Evolutionary conservation across 2,113 vertebrate species (phyloP), one percentile per base, ranked within the genome.

Genomic region (Cyprinodon tularosa): DNA sequence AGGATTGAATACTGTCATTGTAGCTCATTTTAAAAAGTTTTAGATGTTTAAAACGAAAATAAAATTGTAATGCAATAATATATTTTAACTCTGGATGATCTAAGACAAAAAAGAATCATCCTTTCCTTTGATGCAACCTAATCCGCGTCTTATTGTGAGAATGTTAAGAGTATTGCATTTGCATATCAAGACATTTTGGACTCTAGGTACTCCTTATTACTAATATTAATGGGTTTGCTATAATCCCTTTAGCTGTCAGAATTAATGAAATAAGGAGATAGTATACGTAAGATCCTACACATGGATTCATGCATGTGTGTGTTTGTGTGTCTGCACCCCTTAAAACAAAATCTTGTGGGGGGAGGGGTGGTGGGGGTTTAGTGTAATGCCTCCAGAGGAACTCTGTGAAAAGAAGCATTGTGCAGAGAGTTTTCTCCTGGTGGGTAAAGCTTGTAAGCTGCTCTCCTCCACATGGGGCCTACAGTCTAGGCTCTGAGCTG

Each of bases 351-450:
- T 84, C 85, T 89, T 81, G 76, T 66, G 73, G 69, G 29, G 29
- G 29, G 29, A 29, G 29, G 29, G 29, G 29, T 29, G 29, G 29
- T 1, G 29, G 29, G 86, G 80, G 84, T 78, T 85, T 86, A 89
- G 82, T 87, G 81, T 89, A 86, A 88, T 66, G 71, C 81, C 84
- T 80, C 57, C 76, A 63, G 53, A 84, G 86, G 73, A 82, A 69
- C 68, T 78, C 22, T 7, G 83, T 93, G 91, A 94, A 95, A 93
- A 89, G 89, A 79, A 89, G 87, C 89, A 92, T 94, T 94, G 94
- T 94, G 88, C 80, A 82, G 68, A 79, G 80, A 90, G 84, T 77
- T 80, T 86, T 90, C 87, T 84, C 83, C 88, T 90, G 88, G 85
- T 80, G 84, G 83, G 88, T 83, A 88, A 87, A 81, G 78, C 85